Percentiles rank a stretch among this genome's conserved stretches.
Evolutionary conservation across 2,888 invertebrate species (phyloP).

Genomic region (Pandemis corylana): DNA sequence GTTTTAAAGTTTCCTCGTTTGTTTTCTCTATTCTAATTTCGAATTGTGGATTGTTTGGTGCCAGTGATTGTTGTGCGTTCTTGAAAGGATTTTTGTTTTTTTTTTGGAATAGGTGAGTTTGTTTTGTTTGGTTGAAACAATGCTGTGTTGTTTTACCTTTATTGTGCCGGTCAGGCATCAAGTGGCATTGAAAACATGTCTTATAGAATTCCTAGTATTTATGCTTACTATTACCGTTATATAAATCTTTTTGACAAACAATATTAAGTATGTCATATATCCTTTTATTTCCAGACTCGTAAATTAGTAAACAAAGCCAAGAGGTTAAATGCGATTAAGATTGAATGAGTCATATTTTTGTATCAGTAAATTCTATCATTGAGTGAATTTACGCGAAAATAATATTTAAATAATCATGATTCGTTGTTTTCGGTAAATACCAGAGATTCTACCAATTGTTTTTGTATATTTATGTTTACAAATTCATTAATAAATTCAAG

Average conservation of each 20-base stretch:
- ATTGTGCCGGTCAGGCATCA: neutral
- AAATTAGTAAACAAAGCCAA: neutral
- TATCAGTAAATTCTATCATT: slow-evolving; percentile 12
- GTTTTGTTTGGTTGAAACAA: slow-evolving; percentile 36
- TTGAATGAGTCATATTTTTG: slow-evolving; percentile 8
- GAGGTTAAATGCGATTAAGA: neutral
- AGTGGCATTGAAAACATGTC: slow-evolving; percentile 6
- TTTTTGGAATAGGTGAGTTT: slow-evolving; percentile 37
- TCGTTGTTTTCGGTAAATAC: neutral
- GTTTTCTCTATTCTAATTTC: slow-evolving; percentile 16
- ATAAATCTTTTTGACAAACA: too few species aligned
- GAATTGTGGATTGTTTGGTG: slow-evolving; percentile 25
- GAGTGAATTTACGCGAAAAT: neutral
- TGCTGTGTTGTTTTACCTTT: slow-evolving; percentile 13
- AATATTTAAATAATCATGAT: neutral
- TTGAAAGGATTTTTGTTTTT: slow-evolving; percentile 20
- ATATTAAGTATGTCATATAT: too few species aligned
- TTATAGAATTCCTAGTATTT: neutral
- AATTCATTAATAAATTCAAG: too few species aligned
- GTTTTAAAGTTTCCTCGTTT: slow-evolving; percentile 19
- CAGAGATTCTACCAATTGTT: too few species aligned
- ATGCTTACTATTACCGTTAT: too few species aligned
- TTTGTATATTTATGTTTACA: too few species aligned
- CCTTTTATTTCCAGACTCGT: too few species aligned
- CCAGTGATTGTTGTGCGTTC: slow-evolving; percentile 10